Evolutionary conservation across 64 coral and sea anemone species (phyloP), one percentile per base, ranked within the genome.

Genomic region (Dendrophyllia cribrosa): DNA sequence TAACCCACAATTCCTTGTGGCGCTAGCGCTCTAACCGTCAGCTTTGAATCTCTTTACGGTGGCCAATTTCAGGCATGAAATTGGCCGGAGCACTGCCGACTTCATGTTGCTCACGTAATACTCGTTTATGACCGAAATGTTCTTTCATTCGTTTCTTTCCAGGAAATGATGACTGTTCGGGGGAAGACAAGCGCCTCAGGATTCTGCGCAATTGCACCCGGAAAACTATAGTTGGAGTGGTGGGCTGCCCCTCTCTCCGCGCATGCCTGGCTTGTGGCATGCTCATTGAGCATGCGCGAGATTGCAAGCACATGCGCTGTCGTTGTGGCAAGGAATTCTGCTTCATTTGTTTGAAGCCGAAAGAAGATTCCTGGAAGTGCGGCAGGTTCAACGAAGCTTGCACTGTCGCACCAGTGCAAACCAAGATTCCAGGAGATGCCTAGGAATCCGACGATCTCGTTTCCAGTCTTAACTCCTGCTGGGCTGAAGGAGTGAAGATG

Each of bases 291-390:
- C 96, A 97, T 43, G 75, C 70, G 49, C 34, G 4, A 62, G 88
- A 46, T 46, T 98, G 96, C 66, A 98, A 98, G 23, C 92, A 98
- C 75, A 98, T 98, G 96, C 90, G 15, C 6, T 98, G 96, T 66
- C 72, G 66, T 14, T 98, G 96, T 64, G 89, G 89, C 24, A 77
- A 93, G 34, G 6, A 85, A 15, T 98, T 98, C 77, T 98, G 96
- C 50, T 98, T 98, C 70, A 98, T 98, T 25, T 98, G 96, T 66
- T 47, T 98, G 51, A 90, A 93, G 60, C 80, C 88, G 17, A 88
- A 49, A 87, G 59, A 74, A 43, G 17, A 9, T 8, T 68, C 46
- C 1, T 96, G 67, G 74, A 44, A 74, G 25, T 96, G 95, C 50
- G 95, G 95, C 82, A 51, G 59, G 1, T 96, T 53, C 67, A 96